Evolutionary conservation across 2,797 vertebrate genomes (phyloP).

Genomic region (Melanotaenia pygmaea): DNA sequence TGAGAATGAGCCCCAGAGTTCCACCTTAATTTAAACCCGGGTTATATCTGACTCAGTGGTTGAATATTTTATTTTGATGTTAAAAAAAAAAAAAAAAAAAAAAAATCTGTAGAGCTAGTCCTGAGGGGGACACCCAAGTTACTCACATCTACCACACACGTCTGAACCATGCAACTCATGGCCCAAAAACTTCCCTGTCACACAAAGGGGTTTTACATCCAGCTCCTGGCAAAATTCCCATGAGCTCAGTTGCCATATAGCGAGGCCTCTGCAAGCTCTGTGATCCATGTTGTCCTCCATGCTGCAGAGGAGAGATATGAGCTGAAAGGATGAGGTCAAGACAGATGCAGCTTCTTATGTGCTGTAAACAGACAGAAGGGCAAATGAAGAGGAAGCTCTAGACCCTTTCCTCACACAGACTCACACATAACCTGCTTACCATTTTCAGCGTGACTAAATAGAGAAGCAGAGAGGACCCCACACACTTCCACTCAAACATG

Average conservation of each 20-base stretch:
- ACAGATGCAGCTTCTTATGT: conserved; percentile 43
- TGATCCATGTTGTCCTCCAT: conserved; percentile 37
- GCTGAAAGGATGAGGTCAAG: conserved; percentile 55
- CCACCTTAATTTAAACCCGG: neutral
- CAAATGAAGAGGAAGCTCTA: conserved; percentile 50
- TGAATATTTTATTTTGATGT: neutral
- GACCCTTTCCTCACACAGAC: conserved; percentile 39
- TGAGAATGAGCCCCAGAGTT: neutral
- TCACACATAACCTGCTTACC: conserved; percentile 71
- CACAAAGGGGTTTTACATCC: conserved; percentile 42
- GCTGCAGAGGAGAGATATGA: conserved; percentile 56
- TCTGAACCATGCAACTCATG: conserved; percentile 5
- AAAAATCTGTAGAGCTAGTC: neutral
- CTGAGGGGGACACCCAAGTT: neutral
- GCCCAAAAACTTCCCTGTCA: conserved; percentile 1
- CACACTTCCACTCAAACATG: conserved; percentile 31
- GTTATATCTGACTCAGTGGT: neutral
- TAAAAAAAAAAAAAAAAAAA: neutral
- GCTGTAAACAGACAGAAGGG: conserved; percentile 56
- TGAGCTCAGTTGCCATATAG: conserved; percentile 24
- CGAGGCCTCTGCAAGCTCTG: conserved; percentile 24
- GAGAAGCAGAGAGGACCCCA: conserved; percentile 50
- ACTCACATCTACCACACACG: neutral
- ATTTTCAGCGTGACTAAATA: conserved; percentile 65
- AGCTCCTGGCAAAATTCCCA: conserved; percentile 18